Base-by-base conservation (phyloP, 2,888 invertebrate species). In the Dasypogon diadema region DNA sequence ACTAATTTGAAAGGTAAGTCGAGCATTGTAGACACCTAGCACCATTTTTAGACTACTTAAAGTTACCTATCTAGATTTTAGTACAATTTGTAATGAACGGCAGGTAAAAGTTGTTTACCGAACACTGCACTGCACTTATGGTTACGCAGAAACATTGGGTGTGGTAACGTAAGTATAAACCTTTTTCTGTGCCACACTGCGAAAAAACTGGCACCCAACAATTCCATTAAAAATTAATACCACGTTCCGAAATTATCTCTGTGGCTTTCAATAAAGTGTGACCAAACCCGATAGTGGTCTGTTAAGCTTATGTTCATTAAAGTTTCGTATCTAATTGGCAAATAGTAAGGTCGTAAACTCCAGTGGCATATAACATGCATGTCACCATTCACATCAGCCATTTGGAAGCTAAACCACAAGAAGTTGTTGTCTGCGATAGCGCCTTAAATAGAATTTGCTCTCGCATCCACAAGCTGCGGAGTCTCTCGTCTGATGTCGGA, bases 91-190 rank as follows among this genome's bases (percentile, higher is more conserved):
- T 51, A 51, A 51, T 51, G 2, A 51, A 16, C 21, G 5, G 21
- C 24, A 46, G 48, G 65, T 65, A 65, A 65, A 65, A 65, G 65
- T 65, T 46, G 65, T 65, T 65, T 46, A 37, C 48, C 22, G 24
- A n/a, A 12, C n/a, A 46, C 24, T 65, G 65, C 63, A 63, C 37
- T 63, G 21, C 18, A 5, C 18, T n/a, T n/a, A 12, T 48, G 48
- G 14, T 2, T 12, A 65, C 14, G 24, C 24, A 48, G 48, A 65
- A 48, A 46, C 12, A 5, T 8, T 46, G 65, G 65, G 65, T 46
- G 65, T 48, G 65, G 65, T 48, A 12, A 18, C 10, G 16, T 37
- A 60, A 14, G n/a, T n/a, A n/a, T n/a, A n/a, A n/a, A n/a, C 10
- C 37, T 21, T 12, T 37, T 60, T 37, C 37, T 60, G 34, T 60